These are phyloP conservation scores for Paradisaea rubra DNA, from an alignment of 2,113 vertebrate species.

Conservation along the genomic window DNA sequence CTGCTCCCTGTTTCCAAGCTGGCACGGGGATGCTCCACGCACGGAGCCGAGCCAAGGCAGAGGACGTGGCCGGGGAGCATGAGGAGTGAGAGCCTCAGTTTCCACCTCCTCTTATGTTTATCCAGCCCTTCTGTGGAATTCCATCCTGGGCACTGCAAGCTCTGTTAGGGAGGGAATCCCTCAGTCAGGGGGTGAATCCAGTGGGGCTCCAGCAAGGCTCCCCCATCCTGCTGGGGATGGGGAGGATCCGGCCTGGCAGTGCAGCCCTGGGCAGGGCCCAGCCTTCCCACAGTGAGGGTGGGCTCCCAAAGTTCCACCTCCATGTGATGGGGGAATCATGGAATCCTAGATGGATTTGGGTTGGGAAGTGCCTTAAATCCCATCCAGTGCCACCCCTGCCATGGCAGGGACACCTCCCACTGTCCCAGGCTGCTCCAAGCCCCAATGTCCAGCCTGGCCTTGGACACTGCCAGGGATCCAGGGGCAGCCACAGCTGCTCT, in stretches of 20 bases:
- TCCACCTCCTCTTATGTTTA: neutral
- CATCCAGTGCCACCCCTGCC: neutral
- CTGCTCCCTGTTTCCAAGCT: neutral
- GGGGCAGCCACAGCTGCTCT: neutral
- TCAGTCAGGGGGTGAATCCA: fast-evolving
- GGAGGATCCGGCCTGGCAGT: neutral
- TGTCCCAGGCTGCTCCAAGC: neutral
- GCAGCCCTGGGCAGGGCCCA: neutral
- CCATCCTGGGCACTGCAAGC: neutral
- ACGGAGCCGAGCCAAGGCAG: fast-evolving
- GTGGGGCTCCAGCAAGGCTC: neutral
- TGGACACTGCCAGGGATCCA: neutral
- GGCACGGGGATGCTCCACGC: fast-evolving
- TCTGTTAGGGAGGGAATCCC: neutral
- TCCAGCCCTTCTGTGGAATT: neutral
- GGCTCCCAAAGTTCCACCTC: neutral
- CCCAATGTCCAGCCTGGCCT: neutral
- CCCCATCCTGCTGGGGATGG: neutral
- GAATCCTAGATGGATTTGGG: neutral
- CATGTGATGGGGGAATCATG: fast-evolving
- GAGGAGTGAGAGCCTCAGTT: neutral
- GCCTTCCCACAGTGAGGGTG: neutral
- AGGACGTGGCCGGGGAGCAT: fast-evolving
- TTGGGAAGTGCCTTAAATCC: neutral
- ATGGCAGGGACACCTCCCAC: neutral